A percentile compares a stretch with the other conserved stretches of the same genome.
Conservation (phyloP, 2,888 invertebrate species). For the Meganola albula region DNA sequence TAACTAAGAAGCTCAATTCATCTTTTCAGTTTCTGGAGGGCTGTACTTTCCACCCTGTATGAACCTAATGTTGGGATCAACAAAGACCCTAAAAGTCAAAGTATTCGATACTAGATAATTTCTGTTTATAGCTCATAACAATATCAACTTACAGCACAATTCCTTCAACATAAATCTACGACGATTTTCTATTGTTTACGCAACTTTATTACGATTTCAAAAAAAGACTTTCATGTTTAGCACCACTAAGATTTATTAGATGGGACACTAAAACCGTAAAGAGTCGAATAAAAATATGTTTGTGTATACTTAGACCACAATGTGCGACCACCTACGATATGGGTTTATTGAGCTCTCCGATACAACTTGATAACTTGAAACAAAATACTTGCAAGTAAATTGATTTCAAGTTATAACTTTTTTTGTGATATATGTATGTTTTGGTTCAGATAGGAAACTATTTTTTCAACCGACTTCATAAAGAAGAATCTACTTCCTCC, state of each 20-base stretch:
- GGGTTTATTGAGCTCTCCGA: slow-evolving; percentile 46
- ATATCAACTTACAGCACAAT: slow-evolving; percentile 29
- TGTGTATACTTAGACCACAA: slow-evolving; percentile 52
- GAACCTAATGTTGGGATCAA: no score
- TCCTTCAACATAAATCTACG: slow-evolving; percentile 33
- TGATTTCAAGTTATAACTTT: slow-evolving; percentile 17
- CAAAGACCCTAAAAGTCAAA: no score
- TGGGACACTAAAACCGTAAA: slow-evolving; percentile 59
- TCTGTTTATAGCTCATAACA: slow-evolving; percentile 17
- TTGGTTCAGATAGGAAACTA: no score
- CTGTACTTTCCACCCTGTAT: no score
- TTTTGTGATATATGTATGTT: slow-evolving; percentile 11
- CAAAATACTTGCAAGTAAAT: slow-evolving; percentile 29
- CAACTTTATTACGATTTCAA: slow-evolving; percentile 35
- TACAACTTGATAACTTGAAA: slow-evolving; percentile 42
- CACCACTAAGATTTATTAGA: slow-evolving; percentile 49
- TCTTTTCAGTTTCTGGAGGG: no score
- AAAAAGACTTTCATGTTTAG: slow-evolving; percentile 40
- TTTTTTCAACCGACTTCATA: no score
- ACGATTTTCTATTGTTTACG: slow-evolving; percentile 38
- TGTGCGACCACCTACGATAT: slow-evolving; percentile 55
- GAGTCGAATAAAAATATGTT: slow-evolving; percentile 62
- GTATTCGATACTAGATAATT: no score
- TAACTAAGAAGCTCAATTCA: no score
- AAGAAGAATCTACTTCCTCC: no score